Evolutionary conservation across 2,113 vertebrate species (phyloP), one percentile per base, ranked within the genome.

Genomic region (Zosterops lateralis): DNA sequence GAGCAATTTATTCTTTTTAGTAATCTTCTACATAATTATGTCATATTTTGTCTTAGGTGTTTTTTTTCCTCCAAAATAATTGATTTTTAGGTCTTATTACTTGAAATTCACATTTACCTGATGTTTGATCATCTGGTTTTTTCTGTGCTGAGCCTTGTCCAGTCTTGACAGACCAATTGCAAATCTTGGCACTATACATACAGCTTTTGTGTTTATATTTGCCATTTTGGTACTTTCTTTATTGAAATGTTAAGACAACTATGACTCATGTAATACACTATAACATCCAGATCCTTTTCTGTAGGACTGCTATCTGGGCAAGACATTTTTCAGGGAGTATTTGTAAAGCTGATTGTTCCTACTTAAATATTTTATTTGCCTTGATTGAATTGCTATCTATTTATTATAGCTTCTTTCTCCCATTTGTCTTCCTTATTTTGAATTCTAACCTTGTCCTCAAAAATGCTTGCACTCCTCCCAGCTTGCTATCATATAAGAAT

Each of bases 351-450:
- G 85, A 77, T 77, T 74, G 29, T 21, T 85, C 45, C 31, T 86
- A 56, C 88, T 90, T 84, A 82, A 75, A 87, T 57, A 28, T 95
- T 91, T 87, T 89, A 80, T 88, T 85, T 89, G 40, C 24, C 87
- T 85, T 80, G 72, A 85, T 86, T 92, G 32, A 62, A 92, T 92
- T 60, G 38, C 44, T 71, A 92, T 77, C 64, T 94, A 64, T 94
- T 90, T 94, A 90, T 88, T 93, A 93, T 31, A 62, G 38, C 17
- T 61, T 77, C 65, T 88, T 93, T 92, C 47, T 74, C 56, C 60
- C 38, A 93, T 95, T 95, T 93, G 19, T 94, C 93, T 88, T 81
- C 40, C 31, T 95, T 74, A 84, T 84, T 95, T 88, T 92, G 60
- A 86, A 84, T 94, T 92, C 64, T 88, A 88, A 84, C 67, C 38